Conservation (phyloP, 2,113 vertebrate species). For the Lasiurus borealis region DNA sequence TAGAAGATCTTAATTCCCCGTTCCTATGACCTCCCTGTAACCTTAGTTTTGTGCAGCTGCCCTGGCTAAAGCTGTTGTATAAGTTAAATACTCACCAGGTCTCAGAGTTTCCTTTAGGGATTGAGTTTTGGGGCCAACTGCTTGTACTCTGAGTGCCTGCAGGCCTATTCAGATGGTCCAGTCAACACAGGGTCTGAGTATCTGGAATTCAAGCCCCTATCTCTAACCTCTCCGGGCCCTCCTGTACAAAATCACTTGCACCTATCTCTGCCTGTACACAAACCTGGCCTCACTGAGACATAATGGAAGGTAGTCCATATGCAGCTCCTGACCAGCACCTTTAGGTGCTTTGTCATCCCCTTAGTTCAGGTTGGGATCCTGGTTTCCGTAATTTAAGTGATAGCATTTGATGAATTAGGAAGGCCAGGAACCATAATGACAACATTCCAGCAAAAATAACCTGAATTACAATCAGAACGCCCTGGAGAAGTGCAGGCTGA, state of each 20-base stretch:
- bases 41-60: neutral
- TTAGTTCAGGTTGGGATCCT: neutral
- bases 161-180: neutral
- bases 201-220: neutral
- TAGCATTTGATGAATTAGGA: neutral
- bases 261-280: neutral
- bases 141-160: neutral
- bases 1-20: neutral
- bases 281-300: neutral
- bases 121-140: neutral
- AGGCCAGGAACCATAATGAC: neutral
- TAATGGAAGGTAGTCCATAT: neutral
- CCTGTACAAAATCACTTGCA: neutral
- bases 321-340: neutral
- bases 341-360: neutral
- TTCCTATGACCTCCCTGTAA: too few species aligned
- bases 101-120: neutral
- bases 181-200: too few species aligned
- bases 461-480: neutral
- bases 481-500: fast-evolving
- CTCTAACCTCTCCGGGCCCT: neutral
- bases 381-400: neutral
- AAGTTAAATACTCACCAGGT: neutral
- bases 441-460: neutral
- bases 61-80: neutral